These are phyloP conservation scores for Euzophera pinguis DNA, from an alignment of 2,888 invertebrate genomes.

Conservation along the genomic window DNA sequence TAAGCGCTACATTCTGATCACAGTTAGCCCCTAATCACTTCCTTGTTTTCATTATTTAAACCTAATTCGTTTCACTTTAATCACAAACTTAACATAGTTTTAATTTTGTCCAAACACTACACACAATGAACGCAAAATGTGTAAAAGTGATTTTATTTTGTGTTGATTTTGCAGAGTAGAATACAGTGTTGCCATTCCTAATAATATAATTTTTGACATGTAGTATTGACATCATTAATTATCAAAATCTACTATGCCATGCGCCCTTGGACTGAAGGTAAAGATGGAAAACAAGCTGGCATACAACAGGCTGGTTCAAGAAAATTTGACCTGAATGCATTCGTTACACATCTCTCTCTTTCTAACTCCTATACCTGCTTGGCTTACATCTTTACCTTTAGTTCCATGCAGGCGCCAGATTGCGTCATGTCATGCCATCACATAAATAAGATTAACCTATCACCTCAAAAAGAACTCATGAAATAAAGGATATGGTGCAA, in stretches of 20 bases:
- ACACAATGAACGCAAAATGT: slow-evolving; percentile 73
- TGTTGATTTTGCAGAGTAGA: slow-evolving; percentile 59
- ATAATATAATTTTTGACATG: slow-evolving; percentile 8
- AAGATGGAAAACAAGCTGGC: too few relatives aligned
- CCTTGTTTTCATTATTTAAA: slow-evolving; percentile 46
- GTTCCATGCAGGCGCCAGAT: too few relatives aligned
- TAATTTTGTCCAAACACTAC: slow-evolving; percentile 61
- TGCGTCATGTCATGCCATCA: too few relatives aligned
- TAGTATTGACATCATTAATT: background rate
- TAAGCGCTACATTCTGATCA: slow-evolving; percentile 75
- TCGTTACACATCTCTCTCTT: too few relatives aligned
- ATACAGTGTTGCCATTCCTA: slow-evolving; percentile 40
- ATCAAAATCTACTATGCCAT: background rate
- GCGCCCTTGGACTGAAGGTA: too few relatives aligned
- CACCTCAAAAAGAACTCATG: too few relatives aligned
- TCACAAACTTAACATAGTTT: slow-evolving; percentile 49
- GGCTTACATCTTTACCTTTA: too few relatives aligned
- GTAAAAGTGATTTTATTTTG: slow-evolving; percentile 76
- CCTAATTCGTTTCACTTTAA: slow-evolving; percentile 43
- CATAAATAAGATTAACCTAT: too few relatives aligned
- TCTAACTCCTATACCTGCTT: too few relatives aligned
- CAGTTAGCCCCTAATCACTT: slow-evolving; percentile 69
- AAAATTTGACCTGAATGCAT: too few relatives aligned
- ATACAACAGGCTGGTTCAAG: too few relatives aligned
- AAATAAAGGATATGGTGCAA: too few relatives aligned